phyloP scores from a whole-genome alignment of 2,888 invertebrate species.

The Petrolisthes manimaculis region DNA sequence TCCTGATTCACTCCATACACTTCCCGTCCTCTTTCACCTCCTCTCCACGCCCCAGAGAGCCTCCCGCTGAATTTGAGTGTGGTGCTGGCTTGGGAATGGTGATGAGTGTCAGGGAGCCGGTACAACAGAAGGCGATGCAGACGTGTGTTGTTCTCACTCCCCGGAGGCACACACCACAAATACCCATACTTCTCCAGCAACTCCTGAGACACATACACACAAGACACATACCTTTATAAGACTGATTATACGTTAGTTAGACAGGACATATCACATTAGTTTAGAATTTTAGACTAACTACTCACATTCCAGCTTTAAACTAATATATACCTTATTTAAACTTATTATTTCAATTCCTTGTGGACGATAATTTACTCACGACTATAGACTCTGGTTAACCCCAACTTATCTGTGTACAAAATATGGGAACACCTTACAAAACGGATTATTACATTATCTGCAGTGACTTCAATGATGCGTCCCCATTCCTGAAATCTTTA shows the following conservation, averaged over 20 bases:
- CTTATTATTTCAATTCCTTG: neutral
- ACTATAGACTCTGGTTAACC: too few species aligned
- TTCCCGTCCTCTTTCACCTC: neutral
- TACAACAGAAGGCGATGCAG: constrained; percentile 52
- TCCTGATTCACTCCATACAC: neutral
- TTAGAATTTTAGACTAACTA: neutral
- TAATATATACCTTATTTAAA: neutral
- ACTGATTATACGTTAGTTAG: neutral
- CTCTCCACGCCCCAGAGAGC: too few species aligned
- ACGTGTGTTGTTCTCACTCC: constrained; percentile 48
- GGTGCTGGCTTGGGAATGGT: neutral
- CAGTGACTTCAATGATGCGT: too few species aligned
- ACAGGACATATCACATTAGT: neutral
- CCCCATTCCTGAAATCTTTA: too few species aligned
- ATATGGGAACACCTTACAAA: too few species aligned
- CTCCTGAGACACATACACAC: constrained; percentile 30
- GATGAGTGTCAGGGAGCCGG: neutral
- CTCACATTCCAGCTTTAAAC: neutral
- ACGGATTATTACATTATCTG: too few species aligned
- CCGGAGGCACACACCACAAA: constrained; percentile 41
- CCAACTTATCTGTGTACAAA: too few species aligned
- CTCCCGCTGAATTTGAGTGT: too few species aligned
- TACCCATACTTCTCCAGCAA: constrained; percentile 53
- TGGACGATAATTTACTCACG: too few species aligned
- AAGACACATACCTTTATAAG: neutral